A percentile compares a stretch with the other conserved stretches of the same genome.
These are phyloP conservation scores for Diceros bicornis DNA, from an alignment of 2,797 vertebrate species.

Conservation along the genomic window DNA sequence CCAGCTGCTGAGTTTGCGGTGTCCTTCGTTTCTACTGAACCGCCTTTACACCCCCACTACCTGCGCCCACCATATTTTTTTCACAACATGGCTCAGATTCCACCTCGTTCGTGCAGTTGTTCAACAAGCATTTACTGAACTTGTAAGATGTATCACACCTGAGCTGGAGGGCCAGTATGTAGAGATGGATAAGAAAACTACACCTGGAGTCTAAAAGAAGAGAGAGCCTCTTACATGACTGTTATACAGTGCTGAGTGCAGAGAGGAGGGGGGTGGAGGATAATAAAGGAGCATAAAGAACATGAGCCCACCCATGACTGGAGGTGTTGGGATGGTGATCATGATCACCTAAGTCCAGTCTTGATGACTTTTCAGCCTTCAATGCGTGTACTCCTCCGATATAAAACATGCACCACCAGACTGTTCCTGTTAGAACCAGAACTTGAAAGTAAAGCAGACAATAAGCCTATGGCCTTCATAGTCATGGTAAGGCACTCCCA, in stretches of 20 bases:
- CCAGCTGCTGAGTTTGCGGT: rapidly evolving
- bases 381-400: neutral
- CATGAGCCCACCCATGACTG: rapidly evolving
- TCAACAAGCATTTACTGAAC: neutral
- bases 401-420: neutral
- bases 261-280: neutral
- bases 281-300: neutral
- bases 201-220: too few relatives aligned
- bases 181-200: neutral
- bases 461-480: too few relatives aligned
- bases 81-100: neutral
- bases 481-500: rapidly evolving
- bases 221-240: neutral
- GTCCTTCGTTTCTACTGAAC: neutral
- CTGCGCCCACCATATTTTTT: neutral
- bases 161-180: too few relatives aligned
- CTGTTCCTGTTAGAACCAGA: neutral
- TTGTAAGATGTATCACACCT: neutral
- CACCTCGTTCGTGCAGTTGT: neutral
- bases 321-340: neutral
- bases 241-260: neutral
- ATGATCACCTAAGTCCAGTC: neutral
- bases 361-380: neutral
- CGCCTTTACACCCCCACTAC: neutral
- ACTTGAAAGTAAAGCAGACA: neutral